Base-by-base conservation (phyloP, 2,797 vertebrate species). In the Pseudomugil gertrudae region DNA sequence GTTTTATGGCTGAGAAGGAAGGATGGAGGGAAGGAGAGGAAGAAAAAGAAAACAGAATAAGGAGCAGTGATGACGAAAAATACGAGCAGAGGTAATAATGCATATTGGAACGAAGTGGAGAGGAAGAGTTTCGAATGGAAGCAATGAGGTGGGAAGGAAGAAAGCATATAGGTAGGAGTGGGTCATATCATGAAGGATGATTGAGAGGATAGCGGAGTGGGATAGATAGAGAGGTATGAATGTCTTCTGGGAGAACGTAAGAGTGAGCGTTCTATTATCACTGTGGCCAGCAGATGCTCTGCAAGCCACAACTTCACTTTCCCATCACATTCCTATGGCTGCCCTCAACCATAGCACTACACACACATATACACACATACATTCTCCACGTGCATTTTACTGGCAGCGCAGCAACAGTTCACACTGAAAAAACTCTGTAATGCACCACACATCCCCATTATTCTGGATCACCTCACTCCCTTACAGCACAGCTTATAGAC, bases 1-100 rank as follows among this genome's bases (percentile, higher is more conserved):
- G 84, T 94, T 84, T 88, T 92, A 91, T 90, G 80, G 81, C 91
- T 81, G 83, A 89, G 75, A 84, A 85, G 65, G 72, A 88, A 61
- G 63, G 80, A 92, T 92, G 72, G 79, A 86, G 90, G 48, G 76
- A 91, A 64, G 53, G 40, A 70, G 74, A 84, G 73, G 74, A 70
- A 84, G 74, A 66, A 73, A 69, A 79, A 76, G 71, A 82, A 79
- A 83, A 84, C 57, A 74, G 64, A 52, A 63, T n/a, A 66, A 66
- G 70, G 76, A 72, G 79, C 60, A 40, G 68, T 15, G 51, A 57
- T 65, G 74, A 64, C 60, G 71, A 79, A 76, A 60, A 74, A 78
- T 35, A 63, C 60, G 59, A 63, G 66, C 62, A 76, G 81, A 79
- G 67, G 86, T 76, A 83, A 80, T 76, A 80, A 79, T 29, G 75